These are phyloP conservation scores for Callithrix jacchus DNA, from an alignment of 2,113 vertebrate genomes.

Conservation along the genomic window DNA sequence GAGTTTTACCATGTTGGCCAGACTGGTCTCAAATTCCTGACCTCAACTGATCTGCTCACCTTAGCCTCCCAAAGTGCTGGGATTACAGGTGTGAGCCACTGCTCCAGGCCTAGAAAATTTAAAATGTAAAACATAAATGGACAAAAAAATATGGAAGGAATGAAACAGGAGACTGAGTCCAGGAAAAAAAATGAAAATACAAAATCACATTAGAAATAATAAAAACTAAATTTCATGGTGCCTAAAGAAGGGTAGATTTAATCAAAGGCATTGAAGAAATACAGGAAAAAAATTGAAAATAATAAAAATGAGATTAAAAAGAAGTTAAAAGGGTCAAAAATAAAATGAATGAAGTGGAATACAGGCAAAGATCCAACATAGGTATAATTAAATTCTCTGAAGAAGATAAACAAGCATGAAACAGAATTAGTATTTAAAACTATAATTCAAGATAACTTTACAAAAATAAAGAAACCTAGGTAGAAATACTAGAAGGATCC, in stretches of 20 bases:
- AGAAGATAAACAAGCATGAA: not conserved
- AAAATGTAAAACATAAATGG: constrained; percentile 9
- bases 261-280: not conserved
- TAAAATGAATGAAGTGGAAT: not conserved
- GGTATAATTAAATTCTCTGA: not conserved
- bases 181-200: not conserved
- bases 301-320: not conserved
- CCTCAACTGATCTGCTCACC: too few species aligned
- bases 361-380: constrained; percentile 34
- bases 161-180: not conserved
- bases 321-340: not conserved
- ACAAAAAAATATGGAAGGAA: not conserved
- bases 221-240: not conserved
- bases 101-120: too few species aligned
- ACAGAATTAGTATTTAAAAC: constrained; percentile 1
- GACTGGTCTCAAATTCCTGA: too few species aligned
- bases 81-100: too few species aligned
- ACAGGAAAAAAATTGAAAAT: not conserved
- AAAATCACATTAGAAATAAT: not conserved
- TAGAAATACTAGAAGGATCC: not conserved
- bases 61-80: too few species aligned
- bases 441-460: not conserved
- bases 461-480: not conserved
- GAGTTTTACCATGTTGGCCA: too few species aligned
- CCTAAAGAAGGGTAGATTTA: not conserved